Conservation (phyloP, 2,888 invertebrate species). For the Eulithis testata region DNA sequence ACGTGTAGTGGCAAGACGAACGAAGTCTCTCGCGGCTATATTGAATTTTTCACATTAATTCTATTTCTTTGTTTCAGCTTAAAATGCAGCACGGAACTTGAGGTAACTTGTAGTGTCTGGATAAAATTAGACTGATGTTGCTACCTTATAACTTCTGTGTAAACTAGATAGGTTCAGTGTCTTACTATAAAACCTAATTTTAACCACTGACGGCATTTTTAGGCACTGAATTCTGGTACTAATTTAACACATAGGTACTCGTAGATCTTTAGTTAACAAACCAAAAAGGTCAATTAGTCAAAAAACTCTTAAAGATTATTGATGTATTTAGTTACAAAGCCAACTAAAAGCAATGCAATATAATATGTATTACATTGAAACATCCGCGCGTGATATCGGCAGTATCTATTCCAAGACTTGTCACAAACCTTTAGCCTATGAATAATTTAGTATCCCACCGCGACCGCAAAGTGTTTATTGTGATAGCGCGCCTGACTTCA, state of each 20-base stretch:
- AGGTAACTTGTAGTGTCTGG: conserved; percentile 31
- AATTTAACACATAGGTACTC: too few species aligned
- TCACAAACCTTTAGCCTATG: conserved; percentile 69
- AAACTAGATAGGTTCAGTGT: background rate
- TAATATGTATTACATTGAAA: conserved; percentile 23
- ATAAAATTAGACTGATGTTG: conserved; percentile 18
- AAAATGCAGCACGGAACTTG: conserved; percentile 35
- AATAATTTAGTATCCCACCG: conserved; percentile 71
- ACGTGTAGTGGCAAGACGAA: conserved; percentile 60
- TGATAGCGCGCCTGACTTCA: conserved; percentile 72
- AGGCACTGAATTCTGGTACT: too few species aligned
- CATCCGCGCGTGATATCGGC: conserved; percentile 47
- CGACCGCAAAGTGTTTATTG: conserved; percentile 78
- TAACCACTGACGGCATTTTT: too few species aligned
- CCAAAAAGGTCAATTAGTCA: too few species aligned
- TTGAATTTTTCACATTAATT: conserved; percentile 61
- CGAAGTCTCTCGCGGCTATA: conserved; percentile 58
- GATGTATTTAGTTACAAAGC: background rate
- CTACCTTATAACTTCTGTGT: background rate
- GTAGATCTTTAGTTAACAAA: too few species aligned
- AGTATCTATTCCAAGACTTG: conserved; percentile 64
- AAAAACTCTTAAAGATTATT: too few species aligned
- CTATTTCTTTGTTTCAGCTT: conserved; percentile 47
- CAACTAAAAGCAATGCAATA: conserved; percentile 13
- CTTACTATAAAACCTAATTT: background rate